Percentiles rank a stretch among this genome's conserved stretches.
Evolutionary conservation across 2,888 invertebrate genomes (phyloP).

Genomic region (Heliconius charithonia): DNA sequence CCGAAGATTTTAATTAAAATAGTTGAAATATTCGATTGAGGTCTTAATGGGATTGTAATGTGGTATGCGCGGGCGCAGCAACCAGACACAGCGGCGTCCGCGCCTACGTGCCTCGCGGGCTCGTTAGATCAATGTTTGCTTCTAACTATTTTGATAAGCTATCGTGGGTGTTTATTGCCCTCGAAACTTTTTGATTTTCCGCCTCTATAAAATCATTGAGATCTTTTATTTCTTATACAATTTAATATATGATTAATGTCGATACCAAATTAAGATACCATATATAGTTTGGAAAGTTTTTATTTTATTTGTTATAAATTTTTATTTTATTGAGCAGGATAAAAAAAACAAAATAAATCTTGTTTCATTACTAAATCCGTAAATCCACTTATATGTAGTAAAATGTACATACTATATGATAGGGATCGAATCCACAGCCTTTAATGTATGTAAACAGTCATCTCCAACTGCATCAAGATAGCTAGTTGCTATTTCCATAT

Average conservation of each 20-base stretch:
- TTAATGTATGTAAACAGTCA: neutral
- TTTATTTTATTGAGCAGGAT: neutral
- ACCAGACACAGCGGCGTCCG: slow-evolving; percentile 42
- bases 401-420: neutral
- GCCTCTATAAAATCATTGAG: slow-evolving; percentile 18
- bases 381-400: neutral
- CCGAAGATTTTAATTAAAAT: slow-evolving; percentile 3
- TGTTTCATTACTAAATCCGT: neutral
- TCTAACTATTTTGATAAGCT: slow-evolving; percentile 43
- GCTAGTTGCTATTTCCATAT: neutral
- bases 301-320: neutral
- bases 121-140: slow-evolving; percentile 43
- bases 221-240: neutral
- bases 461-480: neutral
- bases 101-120: slow-evolving; percentile 38
- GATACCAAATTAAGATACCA: neutral
- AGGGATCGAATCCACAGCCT: neutral
- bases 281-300: neutral
- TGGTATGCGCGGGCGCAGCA: slow-evolving; percentile 32
- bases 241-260: neutral
- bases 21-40: slow-evolving; percentile 3
- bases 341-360: neutral
- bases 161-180: slow-evolving; percentile 41
- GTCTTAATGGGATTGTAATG: slow-evolving; percentile 30
- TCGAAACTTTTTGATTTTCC: slow-evolving; percentile 18